A percentile compares a stretch with the other conserved stretches of the same genome.
Conservation (phyloP, 1,140 invertebrate species). For the Drosophila persimilis region DNA sequence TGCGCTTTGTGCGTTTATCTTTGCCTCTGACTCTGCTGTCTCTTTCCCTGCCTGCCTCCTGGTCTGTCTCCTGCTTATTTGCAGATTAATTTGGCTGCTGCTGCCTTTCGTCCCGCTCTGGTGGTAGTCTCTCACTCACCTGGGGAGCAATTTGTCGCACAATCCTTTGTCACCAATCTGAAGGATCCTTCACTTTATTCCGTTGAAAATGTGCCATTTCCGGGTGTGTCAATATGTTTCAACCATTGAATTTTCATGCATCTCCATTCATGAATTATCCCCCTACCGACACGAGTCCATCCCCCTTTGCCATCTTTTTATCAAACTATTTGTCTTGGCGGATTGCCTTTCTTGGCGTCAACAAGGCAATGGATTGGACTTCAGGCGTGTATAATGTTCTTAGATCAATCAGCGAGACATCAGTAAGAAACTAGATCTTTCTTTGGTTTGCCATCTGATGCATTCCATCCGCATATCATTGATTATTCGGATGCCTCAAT, state of each 20-base stretch:
- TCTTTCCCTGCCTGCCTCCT: slow-evolving; percentile 17
- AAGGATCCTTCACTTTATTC: slow-evolving; percentile 83
- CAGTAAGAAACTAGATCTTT: no score
- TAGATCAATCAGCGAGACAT: no score
- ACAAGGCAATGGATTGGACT: no score
- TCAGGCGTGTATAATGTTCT: no score
- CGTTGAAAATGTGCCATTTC: slow-evolving; percentile 84
- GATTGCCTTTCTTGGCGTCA: slow-evolving; percentile 4
- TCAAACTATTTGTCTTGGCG: slow-evolving; percentile 17
- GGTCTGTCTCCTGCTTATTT: slow-evolving; percentile 55
- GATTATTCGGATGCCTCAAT: no score
- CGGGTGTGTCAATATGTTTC: slow-evolving; percentile 85
- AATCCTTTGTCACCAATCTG: slow-evolving; percentile 84
- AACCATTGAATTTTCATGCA: slow-evolving; percentile 84
- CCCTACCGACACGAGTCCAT: slow-evolving; percentile 5
- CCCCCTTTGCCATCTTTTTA: neutral
- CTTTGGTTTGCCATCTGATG: no score
- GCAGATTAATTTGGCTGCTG: slow-evolving; percentile 84
- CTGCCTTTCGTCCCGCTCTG: slow-evolving; percentile 82
- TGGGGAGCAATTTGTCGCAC: slow-evolving; percentile 83
- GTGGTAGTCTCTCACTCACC: slow-evolving; percentile 84
- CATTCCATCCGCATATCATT: no score
- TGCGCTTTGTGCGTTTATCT: slow-evolving; percentile 60
- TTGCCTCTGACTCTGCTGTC: slow-evolving; percentile 8
- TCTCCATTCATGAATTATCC: slow-evolving; percentile 83